Evolutionary conservation across 2,797 vertebrate species (phyloP).

Genomic region (Merluccius polli): DNA sequence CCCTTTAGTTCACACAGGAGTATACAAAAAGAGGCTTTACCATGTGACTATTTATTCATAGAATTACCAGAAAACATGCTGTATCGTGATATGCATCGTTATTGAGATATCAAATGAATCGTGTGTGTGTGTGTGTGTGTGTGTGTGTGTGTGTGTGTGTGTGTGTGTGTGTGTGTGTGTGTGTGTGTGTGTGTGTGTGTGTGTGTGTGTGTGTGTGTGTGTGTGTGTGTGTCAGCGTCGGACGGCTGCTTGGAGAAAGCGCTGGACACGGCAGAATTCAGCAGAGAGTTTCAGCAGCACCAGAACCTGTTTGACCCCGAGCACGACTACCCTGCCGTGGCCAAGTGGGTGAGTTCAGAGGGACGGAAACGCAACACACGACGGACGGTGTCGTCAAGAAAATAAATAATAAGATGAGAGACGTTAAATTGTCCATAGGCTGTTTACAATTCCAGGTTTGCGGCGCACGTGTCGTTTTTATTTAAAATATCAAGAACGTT

Average conservation of each 20-base stretch:
- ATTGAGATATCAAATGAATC: too few relatives aligned
- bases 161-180: too few relatives aligned
- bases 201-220: background rate
- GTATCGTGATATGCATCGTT: too few relatives aligned
- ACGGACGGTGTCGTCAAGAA: background rate
- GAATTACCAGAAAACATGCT: too few relatives aligned
- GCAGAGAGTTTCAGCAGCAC: slow-evolving; percentile 92
- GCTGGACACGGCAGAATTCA: slow-evolving; percentile 95
- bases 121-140: too few relatives aligned
- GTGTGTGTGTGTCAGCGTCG: slow-evolving; percentile 61
- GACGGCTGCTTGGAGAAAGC: slow-evolving; percentile 93
- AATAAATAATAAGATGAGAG: background rate
- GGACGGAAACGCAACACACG: background rate
- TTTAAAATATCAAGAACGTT: background rate
- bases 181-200: too few relatives aligned
- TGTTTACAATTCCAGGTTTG: too few relatives aligned
- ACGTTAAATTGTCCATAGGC: background rate
- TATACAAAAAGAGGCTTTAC: too few relatives aligned
- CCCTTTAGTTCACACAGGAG: background rate
- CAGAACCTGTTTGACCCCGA: slow-evolving; percentile 94
- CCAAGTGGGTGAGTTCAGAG: slow-evolving; percentile 87
- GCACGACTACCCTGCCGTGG: slow-evolving; percentile 86
- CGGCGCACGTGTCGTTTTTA: too few relatives aligned
- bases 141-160: too few relatives aligned
- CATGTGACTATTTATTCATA: too few relatives aligned